Base-by-base conservation (phyloP, 2,797 vertebrate species). In the Myotis findleyi region DNA sequence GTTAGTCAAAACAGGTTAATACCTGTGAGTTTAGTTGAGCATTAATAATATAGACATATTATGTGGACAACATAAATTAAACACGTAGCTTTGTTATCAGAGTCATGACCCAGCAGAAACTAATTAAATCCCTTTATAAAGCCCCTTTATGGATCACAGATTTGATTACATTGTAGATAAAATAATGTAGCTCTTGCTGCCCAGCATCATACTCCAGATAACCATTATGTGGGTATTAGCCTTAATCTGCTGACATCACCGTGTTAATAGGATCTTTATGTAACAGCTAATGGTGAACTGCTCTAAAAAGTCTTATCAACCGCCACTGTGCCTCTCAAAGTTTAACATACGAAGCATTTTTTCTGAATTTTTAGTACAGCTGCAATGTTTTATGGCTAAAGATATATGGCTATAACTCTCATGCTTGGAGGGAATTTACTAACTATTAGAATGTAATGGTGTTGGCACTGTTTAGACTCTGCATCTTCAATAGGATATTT, bases 11-110 rank as follows among this genome's bases (percentile, higher is more conserved):
- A 71, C 1, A 94, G 21, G 23, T 64, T 71, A 82, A 57, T 25
- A 79, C 12, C 20, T 79, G 30, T 53, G 30, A 80, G 11, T 53
- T 89, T 72, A 92, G 83, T 71, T 59, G 53, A 59, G 5, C 87
- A 79, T 91, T 89, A 47, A 36, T 80, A 76, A 77, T 49, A n/a
- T 41, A 33, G 64, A 49, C 3, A 38, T 69, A 53, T 69, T 41
- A 55, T 80, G 12, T 88, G 59, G 57, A 77, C 33, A 88, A 53
- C 66, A 79, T 72, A 91, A 87, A 55, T 81, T 85, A 90, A 81
- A 80, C 53, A 72, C 4, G 2, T 27, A 69, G 20, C 6, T 6
- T 66, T 87, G 51, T 53, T 59, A 77, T 59, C 44, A 89, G 69
- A 62, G 47, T 83, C 5, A 12, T 30, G 91, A 91, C 84, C 14